A percentile compares a stretch with the other conserved stretches of the same genome.
phyloP scores from a whole-genome alignment of 1,140 invertebrate genomes.

The Frieseomelitta varia region DNA sequence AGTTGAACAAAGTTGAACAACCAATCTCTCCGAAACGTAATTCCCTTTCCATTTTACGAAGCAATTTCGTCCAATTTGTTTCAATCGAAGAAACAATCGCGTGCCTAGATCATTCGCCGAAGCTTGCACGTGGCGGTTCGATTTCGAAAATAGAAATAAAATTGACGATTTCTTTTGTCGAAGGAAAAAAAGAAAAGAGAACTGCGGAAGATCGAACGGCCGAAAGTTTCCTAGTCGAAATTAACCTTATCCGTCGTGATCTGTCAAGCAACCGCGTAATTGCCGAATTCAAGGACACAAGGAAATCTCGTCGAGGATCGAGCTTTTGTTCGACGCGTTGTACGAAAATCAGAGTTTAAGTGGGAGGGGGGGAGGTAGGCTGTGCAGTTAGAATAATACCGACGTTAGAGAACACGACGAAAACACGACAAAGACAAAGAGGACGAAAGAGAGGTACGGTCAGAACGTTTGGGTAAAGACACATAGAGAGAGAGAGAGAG shows the following conservation, averaged over 20 bases:
- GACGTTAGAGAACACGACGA: not conserved
- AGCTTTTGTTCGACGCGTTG: not conserved
- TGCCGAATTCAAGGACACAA: not conserved
- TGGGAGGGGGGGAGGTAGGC: not conserved
- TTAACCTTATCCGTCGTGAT: not conserved
- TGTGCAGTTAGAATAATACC: conserved; percentile 68
- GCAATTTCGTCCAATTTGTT: too few relatives aligned
- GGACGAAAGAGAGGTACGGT: conserved; percentile 27
- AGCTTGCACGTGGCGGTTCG: too few relatives aligned
- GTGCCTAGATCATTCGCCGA: too few relatives aligned
- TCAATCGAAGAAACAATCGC: too few relatives aligned
- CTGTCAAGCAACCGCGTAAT: not conserved
- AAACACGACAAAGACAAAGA: conserved; percentile 56
- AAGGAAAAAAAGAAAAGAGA: not conserved
- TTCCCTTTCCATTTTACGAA: not conserved
- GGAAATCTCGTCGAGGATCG: not conserved
- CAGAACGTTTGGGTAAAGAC: not conserved
- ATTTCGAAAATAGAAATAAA: too few relatives aligned
- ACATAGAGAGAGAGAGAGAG: too few relatives aligned
- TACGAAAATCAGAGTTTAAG: conserved; percentile 8
- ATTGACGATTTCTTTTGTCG: too few relatives aligned
- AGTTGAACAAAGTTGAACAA: not conserved
- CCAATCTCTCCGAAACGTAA: not conserved
- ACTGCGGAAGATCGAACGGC: not conserved
- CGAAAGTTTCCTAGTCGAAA: not conserved